phyloP scores from a whole-genome alignment of 2,888 invertebrate species.

The Odontocerum albicorne region DNA sequence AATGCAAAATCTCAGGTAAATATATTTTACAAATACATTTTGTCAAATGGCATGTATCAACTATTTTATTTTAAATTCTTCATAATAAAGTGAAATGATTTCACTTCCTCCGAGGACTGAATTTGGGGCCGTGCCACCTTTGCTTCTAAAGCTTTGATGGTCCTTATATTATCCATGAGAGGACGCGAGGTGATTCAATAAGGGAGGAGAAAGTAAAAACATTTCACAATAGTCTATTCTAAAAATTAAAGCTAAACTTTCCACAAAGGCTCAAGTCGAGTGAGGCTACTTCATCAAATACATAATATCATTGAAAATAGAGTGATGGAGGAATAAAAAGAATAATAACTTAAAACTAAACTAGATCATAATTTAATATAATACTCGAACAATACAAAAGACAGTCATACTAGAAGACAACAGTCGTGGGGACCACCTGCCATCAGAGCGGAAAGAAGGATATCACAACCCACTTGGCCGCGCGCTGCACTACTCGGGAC shows the following conservation, averaged over 20 bases:
- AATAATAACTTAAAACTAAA: conserved; percentile 13
- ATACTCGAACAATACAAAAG: conserved; percentile 25
- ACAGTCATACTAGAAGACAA: conserved; percentile 31
- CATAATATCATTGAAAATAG: conserved; percentile 30
- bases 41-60: conserved; percentile 16
- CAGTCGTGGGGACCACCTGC: conserved; percentile 18
- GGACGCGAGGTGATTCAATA: too few species aligned
- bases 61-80: conserved; percentile 13
- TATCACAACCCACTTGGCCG: conserved; percentile 48
- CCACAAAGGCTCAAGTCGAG: conserved; percentile 37
- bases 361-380: conserved; percentile 11
- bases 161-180: too few species aligned
- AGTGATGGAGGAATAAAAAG: conserved; percentile 22
- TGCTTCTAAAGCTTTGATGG: too few species aligned
- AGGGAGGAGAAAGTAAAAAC: conserved; percentile 29
- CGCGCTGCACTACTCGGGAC: conserved; percentile 10
- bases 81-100: conserved; percentile 27
- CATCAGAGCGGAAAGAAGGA: conserved; percentile 51
- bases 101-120: conserved; percentile 18
- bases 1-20: conserved; percentile 29
- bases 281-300: conserved; percentile 23
- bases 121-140: not conserved
- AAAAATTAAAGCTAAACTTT: conserved; percentile 34
- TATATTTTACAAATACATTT: conserved; percentile 13
- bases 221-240: conserved; percentile 26